Conservation (phyloP, 2,797 vertebrate genomes). For the Enteromius radiatus region DNA sequence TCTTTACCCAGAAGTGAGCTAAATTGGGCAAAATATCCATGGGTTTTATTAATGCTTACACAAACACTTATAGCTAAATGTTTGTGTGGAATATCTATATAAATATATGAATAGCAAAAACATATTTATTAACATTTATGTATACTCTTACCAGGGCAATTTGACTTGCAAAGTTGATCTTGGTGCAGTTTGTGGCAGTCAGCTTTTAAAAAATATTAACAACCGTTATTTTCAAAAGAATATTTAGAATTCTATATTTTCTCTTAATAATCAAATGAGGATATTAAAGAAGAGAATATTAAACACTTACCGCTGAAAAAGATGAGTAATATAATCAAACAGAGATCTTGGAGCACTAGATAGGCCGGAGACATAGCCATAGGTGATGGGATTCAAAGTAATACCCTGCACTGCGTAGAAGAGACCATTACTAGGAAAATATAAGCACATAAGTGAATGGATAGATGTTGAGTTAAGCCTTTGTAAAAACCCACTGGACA, state of each 20-base stretch:
- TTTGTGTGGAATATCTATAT: background rate
- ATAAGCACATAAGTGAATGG: slow-evolving; percentile 18
- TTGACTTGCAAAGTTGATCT: slow-evolving; percentile 51
- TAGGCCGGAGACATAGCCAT: slow-evolving; percentile 28
- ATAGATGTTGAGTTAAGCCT: slow-evolving; percentile 17
- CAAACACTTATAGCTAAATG: background rate
- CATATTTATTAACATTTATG: background rate
- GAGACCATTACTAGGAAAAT: slow-evolving; percentile 26
- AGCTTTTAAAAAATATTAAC: slow-evolving; percentile 41
- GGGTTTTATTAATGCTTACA: background rate
- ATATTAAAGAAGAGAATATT: background rate
- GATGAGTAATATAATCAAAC: slow-evolving; percentile 28
- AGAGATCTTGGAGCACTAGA: slow-evolving; percentile 21
- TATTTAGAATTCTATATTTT: background rate
- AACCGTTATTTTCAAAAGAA: background rate
- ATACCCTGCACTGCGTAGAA: background rate
- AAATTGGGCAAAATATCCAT: background rate
- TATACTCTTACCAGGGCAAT: slow-evolving; percentile 57
- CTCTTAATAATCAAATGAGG: background rate
- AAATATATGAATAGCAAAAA: background rate
- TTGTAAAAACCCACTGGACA: slow-evolving; percentile 23
- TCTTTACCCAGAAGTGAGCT: background rate
- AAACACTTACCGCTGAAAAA: slow-evolving; percentile 46
- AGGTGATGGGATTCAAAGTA: slow-evolving; percentile 14
- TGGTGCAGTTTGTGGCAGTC: slow-evolving; percentile 40